These are phyloP conservation scores for Mimumesa dahlbomi DNA, from an alignment of 2,888 invertebrate genomes.

Conservation along the genomic window DNA sequence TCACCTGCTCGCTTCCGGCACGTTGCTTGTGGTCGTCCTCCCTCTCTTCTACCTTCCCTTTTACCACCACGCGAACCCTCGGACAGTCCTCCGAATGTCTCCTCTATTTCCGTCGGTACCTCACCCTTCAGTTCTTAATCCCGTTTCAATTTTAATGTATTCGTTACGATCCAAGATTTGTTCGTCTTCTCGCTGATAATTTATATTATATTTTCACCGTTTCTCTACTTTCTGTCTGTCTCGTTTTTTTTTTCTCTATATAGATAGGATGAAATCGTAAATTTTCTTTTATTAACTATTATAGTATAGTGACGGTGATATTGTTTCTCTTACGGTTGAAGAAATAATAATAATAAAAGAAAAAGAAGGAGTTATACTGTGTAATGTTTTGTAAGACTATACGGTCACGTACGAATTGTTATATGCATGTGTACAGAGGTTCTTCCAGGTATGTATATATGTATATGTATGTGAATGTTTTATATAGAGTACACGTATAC, in stretches of 20 bases:
- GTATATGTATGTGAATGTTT: conserved; percentile 3
- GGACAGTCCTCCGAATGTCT: conserved; percentile 54
- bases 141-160: conserved; percentile 20
- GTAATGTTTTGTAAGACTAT: too few species aligned
- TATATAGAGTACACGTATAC: conserved; percentile 16
- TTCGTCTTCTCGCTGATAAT: background rate
- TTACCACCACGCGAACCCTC: conserved; percentile 47
- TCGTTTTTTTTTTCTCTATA: too few species aligned
- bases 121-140: conserved; percentile 42
- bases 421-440: background rate
- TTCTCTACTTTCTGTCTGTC: too few species aligned
- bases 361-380: too few species aligned
- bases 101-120: conserved; percentile 44
- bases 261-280: too few species aligned
- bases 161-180: background rate
- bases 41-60: conserved; percentile 34
- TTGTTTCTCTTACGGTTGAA: too few species aligned
- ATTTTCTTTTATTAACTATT: too few species aligned
- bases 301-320: too few species aligned
- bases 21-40: conserved; percentile 65
- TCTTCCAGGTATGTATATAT: background rate
- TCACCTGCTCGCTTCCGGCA: conserved; percentile 80
- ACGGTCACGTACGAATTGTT: background rate
- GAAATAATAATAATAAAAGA: too few species aligned
- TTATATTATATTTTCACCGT: too few species aligned